A percentile compares a stretch with the other conserved stretches of the same genome.
phyloP scores from a whole-genome alignment of 2,113 vertebrate species.

The Cephalopholis sonnerati region DNA sequence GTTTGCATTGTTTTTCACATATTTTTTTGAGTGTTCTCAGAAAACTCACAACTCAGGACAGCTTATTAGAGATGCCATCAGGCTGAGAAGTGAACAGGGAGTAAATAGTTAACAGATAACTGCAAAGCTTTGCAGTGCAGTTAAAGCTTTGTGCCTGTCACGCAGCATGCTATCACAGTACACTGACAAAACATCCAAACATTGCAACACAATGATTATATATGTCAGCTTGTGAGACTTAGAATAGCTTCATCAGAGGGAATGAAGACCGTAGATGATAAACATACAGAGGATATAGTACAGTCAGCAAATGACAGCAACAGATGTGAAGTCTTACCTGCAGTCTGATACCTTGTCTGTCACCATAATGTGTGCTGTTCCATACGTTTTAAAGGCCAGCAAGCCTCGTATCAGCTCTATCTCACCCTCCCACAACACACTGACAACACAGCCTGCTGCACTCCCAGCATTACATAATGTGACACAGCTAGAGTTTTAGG shows the following conservation, averaged over 20 bases:
- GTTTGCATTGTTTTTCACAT: too few relatives aligned
- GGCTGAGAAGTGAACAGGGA: too few relatives aligned
- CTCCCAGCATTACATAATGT: slow-evolving; percentile 45
- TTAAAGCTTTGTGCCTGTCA: not conserved
- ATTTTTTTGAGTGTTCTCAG: too few relatives aligned
- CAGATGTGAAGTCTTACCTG: slow-evolving; percentile 41
- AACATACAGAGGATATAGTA: not conserved
- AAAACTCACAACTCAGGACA: too few relatives aligned
- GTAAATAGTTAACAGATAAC: too few relatives aligned
- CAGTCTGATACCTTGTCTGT: not conserved
- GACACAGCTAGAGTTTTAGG: not conserved
- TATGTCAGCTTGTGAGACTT: not conserved
- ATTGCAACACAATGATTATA: not conserved
- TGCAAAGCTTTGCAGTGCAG: not conserved
- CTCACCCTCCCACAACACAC: not conserved
- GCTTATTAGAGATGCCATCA: too few relatives aligned
- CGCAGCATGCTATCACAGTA: not conserved
- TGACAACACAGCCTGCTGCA: slow-evolving; percentile 20
- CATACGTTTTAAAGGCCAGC: slow-evolving; percentile 30
- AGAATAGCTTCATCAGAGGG: not conserved
- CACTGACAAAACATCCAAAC: not conserved
- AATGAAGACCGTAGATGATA: not conserved
- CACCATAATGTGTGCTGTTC: not conserved
- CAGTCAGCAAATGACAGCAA: too few relatives aligned
- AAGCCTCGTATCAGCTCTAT: slow-evolving; percentile 9